These are phyloP conservation scores for Delichon dasypus DNA, from an alignment of 2,797 vertebrate genomes.

Conservation along the genomic window DNA sequence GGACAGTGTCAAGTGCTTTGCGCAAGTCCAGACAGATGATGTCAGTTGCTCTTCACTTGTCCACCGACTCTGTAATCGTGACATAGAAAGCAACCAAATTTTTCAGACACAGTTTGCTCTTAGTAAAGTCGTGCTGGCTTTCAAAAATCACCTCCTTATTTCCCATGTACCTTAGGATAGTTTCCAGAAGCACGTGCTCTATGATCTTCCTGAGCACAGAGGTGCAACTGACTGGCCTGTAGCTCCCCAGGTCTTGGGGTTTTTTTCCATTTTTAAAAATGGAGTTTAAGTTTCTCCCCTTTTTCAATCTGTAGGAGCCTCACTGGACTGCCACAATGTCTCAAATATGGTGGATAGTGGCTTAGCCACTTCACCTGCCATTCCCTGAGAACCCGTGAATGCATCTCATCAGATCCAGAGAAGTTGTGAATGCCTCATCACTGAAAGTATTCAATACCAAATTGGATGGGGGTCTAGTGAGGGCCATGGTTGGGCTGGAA, in stretches of 20 bases:
- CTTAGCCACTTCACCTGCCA: rapidly evolving
- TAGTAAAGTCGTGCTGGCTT: background rate
- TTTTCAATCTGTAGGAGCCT: background rate
- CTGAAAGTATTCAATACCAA: background rate
- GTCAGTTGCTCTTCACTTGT: background rate
- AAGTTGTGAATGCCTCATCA: background rate
- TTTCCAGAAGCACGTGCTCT: background rate
- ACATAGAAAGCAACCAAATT: background rate
- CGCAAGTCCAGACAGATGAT: background rate
- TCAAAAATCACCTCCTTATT: background rate
- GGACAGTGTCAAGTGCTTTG: background rate
- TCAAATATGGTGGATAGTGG: background rate
- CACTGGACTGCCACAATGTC: too few species aligned
- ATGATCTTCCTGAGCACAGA: background rate
- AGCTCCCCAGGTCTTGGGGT: rapidly evolving
- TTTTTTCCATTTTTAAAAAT: background rate
- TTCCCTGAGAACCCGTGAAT: rapidly evolving
- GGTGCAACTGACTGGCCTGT: background rate
- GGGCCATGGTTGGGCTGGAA: background rate
- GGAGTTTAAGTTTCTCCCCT: rapidly evolving
- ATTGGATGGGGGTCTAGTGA: background rate
- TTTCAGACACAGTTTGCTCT: background rate
- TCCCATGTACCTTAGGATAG: background rate
- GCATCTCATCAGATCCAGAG: background rate
- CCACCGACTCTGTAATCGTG: background rate